Conservation (phyloP, 2,113 vertebrate genomes). For the Nyctibius bracteatus region DNA sequence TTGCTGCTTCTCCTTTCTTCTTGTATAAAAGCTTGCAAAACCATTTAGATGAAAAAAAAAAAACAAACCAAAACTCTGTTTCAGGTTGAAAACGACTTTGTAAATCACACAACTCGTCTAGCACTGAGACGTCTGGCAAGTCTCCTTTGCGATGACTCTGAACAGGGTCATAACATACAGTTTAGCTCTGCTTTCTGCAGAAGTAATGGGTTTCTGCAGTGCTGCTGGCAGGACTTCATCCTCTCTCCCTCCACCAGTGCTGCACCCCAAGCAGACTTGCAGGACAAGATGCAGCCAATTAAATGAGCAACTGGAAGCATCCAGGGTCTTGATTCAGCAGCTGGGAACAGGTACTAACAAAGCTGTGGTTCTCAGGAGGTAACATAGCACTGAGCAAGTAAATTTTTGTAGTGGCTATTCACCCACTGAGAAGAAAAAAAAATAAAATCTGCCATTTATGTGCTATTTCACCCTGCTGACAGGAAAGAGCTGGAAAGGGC, state of each 20-base stretch:
- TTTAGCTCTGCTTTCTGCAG: background rate
- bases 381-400: background rate
- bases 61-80: background rate
- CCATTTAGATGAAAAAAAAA: background rate
- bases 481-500: background rate
- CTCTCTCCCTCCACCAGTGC: background rate
- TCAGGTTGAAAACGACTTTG: background rate
- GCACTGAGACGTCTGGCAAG: background rate
- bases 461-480: background rate
- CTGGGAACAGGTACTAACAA: background rate
- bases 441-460: background rate
- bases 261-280: background rate
- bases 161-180: accelerated
- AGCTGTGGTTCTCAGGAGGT: background rate
- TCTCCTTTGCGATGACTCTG: background rate
- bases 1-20: background rate
- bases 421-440: background rate
- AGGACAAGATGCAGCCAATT: background rate
- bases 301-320: background rate
- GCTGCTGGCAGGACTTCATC: background rate
- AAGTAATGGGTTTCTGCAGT: background rate
- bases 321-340: background rate
- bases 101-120: background rate
- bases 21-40: background rate
- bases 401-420: background rate